phyloP scores from a whole-genome alignment of 2,113 vertebrate species.

The Malurus cyaneus region DNA sequence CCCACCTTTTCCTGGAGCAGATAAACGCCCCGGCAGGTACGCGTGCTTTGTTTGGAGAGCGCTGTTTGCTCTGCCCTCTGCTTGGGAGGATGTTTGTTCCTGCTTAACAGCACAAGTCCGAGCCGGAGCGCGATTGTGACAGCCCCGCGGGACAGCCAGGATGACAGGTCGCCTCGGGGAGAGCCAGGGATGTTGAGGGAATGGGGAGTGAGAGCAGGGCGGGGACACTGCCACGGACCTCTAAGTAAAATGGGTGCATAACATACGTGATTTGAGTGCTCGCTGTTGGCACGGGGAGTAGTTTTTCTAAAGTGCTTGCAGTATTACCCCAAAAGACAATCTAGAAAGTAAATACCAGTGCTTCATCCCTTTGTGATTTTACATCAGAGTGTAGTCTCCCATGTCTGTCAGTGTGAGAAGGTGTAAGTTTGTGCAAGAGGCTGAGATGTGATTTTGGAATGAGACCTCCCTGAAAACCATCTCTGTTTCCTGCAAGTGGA shows the following conservation, averaged over 20 bases:
- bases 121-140: not conserved
- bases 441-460: not conserved
- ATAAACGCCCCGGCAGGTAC: not conserved
- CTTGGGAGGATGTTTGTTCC: not conserved
- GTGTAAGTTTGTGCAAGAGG: not conserved
- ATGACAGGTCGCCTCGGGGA: not conserved
- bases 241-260: fast-evolving
- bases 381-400: not conserved
- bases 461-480: not conserved
- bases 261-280: fast-evolving
- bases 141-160: not conserved
- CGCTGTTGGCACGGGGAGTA: fast-evolving
- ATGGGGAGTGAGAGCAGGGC: fast-evolving
- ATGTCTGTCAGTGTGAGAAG: not conserved
- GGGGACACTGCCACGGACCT: fast-evolving
- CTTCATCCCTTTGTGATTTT: not conserved
- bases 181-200: fast-evolving
- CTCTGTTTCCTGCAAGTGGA: not conserved
- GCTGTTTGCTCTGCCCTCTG: not conserved
- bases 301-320: not conserved
- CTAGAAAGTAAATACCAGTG: no score
- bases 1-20: not conserved
- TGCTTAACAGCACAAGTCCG: not conserved
- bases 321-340: fast-evolving
- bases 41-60: not conserved